Evolutionary conservation across 2,888 invertebrate species (phyloP), one percentile per base, ranked within the genome.

Genomic region (Eupsilia transversa): DNA sequence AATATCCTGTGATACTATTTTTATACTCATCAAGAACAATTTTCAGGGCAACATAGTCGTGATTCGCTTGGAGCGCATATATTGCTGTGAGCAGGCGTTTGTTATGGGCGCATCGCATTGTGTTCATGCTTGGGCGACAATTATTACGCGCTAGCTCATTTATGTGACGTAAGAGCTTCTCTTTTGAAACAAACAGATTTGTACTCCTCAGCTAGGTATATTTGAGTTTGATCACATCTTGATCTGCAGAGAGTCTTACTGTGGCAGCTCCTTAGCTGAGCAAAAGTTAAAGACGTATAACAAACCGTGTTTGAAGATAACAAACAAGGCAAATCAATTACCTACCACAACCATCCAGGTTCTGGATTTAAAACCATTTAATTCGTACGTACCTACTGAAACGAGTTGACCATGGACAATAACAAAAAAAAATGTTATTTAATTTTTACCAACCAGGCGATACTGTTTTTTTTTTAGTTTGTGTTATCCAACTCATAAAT

Each of bases 61-160:
- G 65, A 80, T 83, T 84, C n/a, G 77, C 56, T 63, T 81, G 78
- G 7, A 57, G 27, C 43, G 38, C 41, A 70, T 74, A 70, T 74
- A 74, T 83, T 72, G 73, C 63, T 81, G 61, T 82, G 68, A 63
- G 81, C 64, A 74, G 72, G 77, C 74, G 65, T 79, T 77, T 77
- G 79, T 64, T 73, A 72, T 73, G 84, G 76, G 81, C 83, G 72
- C 87, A 86, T 88, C 85, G 82, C 91, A 92, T 91, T 91, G 92
- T 93, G 90, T 91, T 92, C 92, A 93, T 89, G 94, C 91, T 90
- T 91, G 92, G 92, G 87, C 89, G 93, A 92, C 90, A 91, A 86
- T 89, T 88, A 85, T 86, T 80, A 86, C 87, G 76, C 80, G 79
- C 76, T 79, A 78, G 69, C 80, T 84, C 73, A 65, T 79, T 46